Conservation (phyloP, 2,797 vertebrate genomes). For the Danio albolineatus region DNA sequence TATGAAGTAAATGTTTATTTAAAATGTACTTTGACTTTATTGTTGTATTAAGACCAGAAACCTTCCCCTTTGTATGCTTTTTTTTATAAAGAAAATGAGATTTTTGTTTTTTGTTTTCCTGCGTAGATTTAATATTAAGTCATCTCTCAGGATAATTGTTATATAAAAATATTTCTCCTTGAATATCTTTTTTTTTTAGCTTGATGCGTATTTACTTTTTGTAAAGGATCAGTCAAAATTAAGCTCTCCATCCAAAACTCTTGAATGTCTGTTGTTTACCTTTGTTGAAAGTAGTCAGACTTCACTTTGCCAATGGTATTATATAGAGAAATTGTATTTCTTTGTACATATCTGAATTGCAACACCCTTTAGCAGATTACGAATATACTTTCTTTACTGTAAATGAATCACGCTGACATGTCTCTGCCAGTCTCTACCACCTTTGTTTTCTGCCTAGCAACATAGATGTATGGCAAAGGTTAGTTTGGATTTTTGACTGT, state of each 20-base stretch:
- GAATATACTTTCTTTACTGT: slow-evolving; percentile 64
- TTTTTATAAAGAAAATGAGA: neutral
- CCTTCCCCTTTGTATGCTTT: neutral
- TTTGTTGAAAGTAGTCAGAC: slow-evolving; percentile 22
- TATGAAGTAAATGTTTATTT: neutral
- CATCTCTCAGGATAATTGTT: slow-evolving; percentile 54
- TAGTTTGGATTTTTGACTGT: slow-evolving; percentile 41
- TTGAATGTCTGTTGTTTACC: slow-evolving; percentile 20
- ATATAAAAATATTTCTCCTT: slow-evolving; percentile 39
- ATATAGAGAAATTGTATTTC: slow-evolving; percentile 62
- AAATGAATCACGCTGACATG: slow-evolving; percentile 60
- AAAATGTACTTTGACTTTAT: neutral
- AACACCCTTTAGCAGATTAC: slow-evolving; percentile 68
- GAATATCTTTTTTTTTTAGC: slow-evolving; percentile 53
- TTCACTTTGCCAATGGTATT: slow-evolving; percentile 28
- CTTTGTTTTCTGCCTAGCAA: slow-evolving; percentile 79
- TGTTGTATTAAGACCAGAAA: neutral
- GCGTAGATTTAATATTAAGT: slow-evolving; percentile 57
- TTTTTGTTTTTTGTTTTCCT: neutral
- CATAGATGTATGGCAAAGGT: slow-evolving; percentile 73
- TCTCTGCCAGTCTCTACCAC: slow-evolving; percentile 70
- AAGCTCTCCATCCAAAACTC: slow-evolving; percentile 12
- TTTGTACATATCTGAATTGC: slow-evolving; percentile 66
- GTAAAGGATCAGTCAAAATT: slow-evolving; percentile 37
- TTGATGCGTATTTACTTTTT: slow-evolving; percentile 31